These are phyloP conservation scores for Stomorhina lunata DNA, from an alignment of 2,888 invertebrate genomes.

Conservation along the genomic window DNA sequence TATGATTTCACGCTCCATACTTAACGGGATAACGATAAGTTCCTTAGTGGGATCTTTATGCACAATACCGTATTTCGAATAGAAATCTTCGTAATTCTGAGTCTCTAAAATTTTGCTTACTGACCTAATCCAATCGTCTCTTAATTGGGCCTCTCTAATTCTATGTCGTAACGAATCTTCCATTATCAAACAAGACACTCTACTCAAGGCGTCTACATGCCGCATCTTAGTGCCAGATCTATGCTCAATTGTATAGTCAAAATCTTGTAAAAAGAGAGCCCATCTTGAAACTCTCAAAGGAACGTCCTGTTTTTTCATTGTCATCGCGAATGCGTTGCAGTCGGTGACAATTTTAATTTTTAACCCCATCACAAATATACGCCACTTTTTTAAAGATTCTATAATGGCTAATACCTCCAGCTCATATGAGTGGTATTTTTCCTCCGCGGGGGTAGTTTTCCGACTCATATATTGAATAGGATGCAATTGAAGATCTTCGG, in stretches of 20 bases:
- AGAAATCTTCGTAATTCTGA: constrained; percentile 50
- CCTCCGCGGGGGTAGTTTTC: constrained; percentile 50
- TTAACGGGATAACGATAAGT: constrained; percentile 55
- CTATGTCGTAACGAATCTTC: constrained; percentile 27
- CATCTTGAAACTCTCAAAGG: constrained; percentile 54
- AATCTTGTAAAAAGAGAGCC: constrained; percentile 19
- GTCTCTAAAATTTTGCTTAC: constrained; percentile 24
- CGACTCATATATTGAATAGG: constrained; percentile 61
- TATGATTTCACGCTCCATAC: no score
- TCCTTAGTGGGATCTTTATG: not conserved
- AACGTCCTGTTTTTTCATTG: constrained; percentile 57
- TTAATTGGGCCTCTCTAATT: constrained; percentile 20
- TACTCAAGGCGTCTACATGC: constrained; percentile 59
- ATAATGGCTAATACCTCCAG: constrained; percentile 68
- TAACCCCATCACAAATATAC: constrained; percentile 55
- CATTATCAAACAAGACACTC: constrained; percentile 34
- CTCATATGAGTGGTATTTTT: constrained; percentile 53
- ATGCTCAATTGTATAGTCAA: no score
- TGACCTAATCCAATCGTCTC: constrained; percentile 38
- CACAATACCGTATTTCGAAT: constrained; percentile 47
- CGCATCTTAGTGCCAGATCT: constrained; percentile 28
- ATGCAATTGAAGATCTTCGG: constrained; percentile 46
- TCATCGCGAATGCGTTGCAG: constrained; percentile 58
- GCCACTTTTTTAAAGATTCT: constrained; percentile 68
- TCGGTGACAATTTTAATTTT: constrained; percentile 58